Conservation (phyloP, 1,140 invertebrate species). For the Hylyphantes graminicola region DNA sequence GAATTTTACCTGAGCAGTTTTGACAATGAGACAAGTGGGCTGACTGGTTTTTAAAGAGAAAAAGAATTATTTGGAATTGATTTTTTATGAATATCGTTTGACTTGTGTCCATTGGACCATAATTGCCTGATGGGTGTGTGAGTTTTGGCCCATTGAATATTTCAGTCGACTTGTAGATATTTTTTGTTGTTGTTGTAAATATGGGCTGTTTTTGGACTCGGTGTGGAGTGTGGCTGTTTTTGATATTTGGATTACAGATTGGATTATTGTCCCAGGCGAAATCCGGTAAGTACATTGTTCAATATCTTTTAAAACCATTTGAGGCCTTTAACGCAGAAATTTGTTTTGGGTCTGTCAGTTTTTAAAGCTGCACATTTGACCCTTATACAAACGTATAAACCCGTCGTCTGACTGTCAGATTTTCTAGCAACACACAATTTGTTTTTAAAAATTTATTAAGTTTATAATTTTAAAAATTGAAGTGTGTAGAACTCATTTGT, state of each 20-base stretch:
- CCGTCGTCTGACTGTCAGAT: no score
- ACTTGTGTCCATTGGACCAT: background rate
- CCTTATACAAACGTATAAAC: no score
- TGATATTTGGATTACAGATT: conserved; percentile 50
- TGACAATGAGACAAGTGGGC: conserved; percentile 20
- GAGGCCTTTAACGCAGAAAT: no score
- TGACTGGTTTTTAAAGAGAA: conserved; percentile 28
- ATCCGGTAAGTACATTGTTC: conserved; percentile 16
- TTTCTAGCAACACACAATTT: no score
- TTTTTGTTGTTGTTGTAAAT: conserved; percentile 49
- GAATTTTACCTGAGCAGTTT: conserved; percentile 10
- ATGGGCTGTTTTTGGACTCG: conserved; percentile 16
- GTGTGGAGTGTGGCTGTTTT: conserved; percentile 31
- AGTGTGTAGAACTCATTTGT: no score
- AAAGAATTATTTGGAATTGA: background rate
- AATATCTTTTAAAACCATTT: no score
- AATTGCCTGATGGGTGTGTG: conserved; percentile 43
- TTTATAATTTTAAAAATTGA: no score
- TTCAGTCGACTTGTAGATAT: conserved; percentile 33
- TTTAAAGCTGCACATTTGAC: no score
- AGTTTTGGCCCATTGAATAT: conserved; percentile 19
- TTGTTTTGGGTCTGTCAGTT: no score
- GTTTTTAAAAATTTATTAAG: no score
- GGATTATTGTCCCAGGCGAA: conserved; percentile 29
- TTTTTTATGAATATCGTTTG: background rate